Conservation (phyloP, 2,797 vertebrate species). For the Trematomus bernacchii region DNA sequence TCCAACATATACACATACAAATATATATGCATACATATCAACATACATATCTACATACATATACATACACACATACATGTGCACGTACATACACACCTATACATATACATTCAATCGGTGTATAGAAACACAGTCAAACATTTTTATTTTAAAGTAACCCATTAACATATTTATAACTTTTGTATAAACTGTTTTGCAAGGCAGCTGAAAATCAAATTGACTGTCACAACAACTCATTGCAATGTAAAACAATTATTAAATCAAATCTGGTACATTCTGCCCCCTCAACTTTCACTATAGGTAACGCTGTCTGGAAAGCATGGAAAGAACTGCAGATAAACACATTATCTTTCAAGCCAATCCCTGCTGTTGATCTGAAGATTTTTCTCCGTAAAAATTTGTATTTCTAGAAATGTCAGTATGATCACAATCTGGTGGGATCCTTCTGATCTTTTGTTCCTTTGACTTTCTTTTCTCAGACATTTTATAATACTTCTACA, state of each 20-base stretch:
- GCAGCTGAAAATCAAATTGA: background rate
- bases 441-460: conserved; percentile 18
- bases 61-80: too few species aligned
- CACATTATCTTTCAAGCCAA: conserved; percentile 26
- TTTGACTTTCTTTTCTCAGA: conserved; percentile 51
- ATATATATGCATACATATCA: too few species aligned
- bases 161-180: background rate
- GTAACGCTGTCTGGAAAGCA: conserved; percentile 29
- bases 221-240: background rate
- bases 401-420: conserved; percentile 34
- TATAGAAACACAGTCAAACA: too few species aligned
- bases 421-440: conserved; percentile 29
- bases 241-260: conserved; percentile 10
- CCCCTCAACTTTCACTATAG: conserved; percentile 37
- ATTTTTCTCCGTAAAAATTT: conserved; percentile 35
- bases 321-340: conserved; percentile 30
- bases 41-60: too few species aligned
- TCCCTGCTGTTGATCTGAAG: conserved; percentile 26
- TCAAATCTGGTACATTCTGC: conserved; percentile 7
- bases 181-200: background rate
- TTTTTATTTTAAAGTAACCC: background rate
- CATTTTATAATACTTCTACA: conserved; percentile 14
- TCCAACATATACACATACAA: too few species aligned
- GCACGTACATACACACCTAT: too few species aligned
- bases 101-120: too few species aligned